phyloP scores from a whole-genome alignment of 2,797 vertebrate genomes.

The Ctenopoma kingsleyae region DNA sequence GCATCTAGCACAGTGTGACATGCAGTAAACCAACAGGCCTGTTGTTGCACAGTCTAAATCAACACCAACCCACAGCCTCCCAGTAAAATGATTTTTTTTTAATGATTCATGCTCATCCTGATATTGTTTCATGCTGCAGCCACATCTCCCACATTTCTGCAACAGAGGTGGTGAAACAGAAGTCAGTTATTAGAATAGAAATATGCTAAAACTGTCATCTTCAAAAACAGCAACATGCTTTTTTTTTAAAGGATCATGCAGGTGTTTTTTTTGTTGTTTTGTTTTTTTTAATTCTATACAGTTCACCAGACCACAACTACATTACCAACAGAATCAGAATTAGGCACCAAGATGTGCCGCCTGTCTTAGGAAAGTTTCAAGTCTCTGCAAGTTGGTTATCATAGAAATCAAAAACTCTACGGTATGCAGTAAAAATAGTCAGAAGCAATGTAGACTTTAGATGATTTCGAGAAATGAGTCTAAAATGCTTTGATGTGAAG shows the following conservation, averaged over 20 bases:
- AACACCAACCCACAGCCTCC: background rate
- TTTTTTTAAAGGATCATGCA: background rate
- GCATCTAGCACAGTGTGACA: background rate
- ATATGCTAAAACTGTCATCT: background rate
- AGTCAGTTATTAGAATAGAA: background rate
- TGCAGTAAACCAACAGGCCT: background rate
- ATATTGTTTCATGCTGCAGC: background rate
- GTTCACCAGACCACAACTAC: background rate
- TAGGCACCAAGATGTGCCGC: background rate
- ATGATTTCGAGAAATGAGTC: background rate
- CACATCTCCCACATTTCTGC: background rate
- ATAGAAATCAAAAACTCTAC: background rate
- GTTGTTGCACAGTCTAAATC: background rate
- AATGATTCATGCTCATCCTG: background rate
- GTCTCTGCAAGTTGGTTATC: slow-evolving; percentile 31
- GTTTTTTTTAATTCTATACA: background rate
- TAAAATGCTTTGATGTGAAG: background rate
- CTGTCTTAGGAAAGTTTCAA: background rate
- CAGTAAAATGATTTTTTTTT: background rate
- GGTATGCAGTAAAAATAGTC: background rate
- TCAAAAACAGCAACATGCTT: background rate
- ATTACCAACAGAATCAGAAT: background rate
- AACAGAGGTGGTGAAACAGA: background rate
- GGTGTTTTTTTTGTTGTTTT: background rate
- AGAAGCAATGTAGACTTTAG: background rate